These are phyloP conservation scores for Parauchenoglanis ngamensis DNA, from an alignment of 2,797 vertebrate species.

Conservation along the genomic window DNA sequence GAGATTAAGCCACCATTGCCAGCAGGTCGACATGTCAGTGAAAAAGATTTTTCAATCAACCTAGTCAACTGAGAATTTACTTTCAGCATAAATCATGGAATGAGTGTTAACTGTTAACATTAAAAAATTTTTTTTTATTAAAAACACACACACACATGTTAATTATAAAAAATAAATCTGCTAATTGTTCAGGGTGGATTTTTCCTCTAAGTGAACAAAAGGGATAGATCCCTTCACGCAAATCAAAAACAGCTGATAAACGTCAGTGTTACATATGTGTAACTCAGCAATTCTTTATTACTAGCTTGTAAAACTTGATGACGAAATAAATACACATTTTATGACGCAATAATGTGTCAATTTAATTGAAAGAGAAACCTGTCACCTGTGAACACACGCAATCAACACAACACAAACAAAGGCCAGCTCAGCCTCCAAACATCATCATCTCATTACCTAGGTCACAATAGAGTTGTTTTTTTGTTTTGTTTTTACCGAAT, in stretches of 20 bases:
- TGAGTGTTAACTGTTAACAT: not conserved
- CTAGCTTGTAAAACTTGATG: not conserved
- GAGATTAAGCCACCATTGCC: not conserved
- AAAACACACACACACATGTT: not conserved
- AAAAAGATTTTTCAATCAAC: not conserved
- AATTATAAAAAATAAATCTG: not conserved
- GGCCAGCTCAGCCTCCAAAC: constrained; percentile 3
- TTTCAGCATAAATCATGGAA: not conserved
- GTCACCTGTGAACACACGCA: constrained; percentile 28
- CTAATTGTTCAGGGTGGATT: not conserved
- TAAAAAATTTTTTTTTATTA: not conserved
- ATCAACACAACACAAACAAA: not conserved
- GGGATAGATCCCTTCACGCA: not conserved
- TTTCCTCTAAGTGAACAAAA: not conserved
- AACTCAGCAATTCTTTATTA: not conserved
- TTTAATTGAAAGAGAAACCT: constrained; percentile 6
- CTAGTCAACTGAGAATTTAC: not conserved
- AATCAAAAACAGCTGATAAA: not conserved
- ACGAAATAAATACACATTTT: not conserved
- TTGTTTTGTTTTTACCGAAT: not conserved
- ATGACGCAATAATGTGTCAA: not conserved
- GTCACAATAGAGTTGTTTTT: not conserved
- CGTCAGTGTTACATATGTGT: not conserved
- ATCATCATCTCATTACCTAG: not conserved
- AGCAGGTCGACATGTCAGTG: not conserved